These are phyloP conservation scores for Drosophila borealis DNA, from an alignment of 2,888 invertebrate genomes.

Conservation along the genomic window DNA sequence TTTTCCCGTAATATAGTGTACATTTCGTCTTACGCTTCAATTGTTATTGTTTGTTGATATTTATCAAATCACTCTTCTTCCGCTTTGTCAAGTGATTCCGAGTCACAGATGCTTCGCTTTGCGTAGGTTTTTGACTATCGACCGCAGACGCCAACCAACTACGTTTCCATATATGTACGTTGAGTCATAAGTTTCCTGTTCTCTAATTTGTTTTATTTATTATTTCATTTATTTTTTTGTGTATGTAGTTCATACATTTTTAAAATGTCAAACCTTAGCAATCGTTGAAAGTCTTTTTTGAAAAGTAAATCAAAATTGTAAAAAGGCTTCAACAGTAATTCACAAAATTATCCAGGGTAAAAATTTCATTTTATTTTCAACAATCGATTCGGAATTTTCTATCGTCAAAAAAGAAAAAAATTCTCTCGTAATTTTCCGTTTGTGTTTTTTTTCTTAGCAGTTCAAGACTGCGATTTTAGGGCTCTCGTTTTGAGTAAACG, in stretches of 20 bases:
- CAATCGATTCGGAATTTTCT: constrained; percentile 30
- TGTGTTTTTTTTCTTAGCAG: background rate
- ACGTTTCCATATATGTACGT: too few relatives aligned
- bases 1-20: too few relatives aligned
- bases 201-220: too few relatives aligned
- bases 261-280: constrained; percentile 24
- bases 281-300: constrained; percentile 9
- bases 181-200: too few relatives aligned
- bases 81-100: too few relatives aligned
- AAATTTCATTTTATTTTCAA: constrained; percentile 36
- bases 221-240: too few relatives aligned
- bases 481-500: background rate
- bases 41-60: too few relatives aligned
- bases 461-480: background rate
- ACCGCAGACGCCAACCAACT: too few relatives aligned
- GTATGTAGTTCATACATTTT: background rate
- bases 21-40: too few relatives aligned
- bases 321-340: constrained; percentile 35
- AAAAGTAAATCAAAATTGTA: constrained; percentile 10
- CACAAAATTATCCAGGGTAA: constrained; percentile 49
- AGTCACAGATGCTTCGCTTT: too few relatives aligned
- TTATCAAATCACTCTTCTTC: too few relatives aligned
- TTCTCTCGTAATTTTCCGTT: constrained; percentile 9
- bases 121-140: too few relatives aligned
- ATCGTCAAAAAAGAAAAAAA: constrained; percentile 26